Evolutionary conservation across 2,797 vertebrate genomes (phyloP).

Genomic region (Hypotaenidia philippensis): DNA sequence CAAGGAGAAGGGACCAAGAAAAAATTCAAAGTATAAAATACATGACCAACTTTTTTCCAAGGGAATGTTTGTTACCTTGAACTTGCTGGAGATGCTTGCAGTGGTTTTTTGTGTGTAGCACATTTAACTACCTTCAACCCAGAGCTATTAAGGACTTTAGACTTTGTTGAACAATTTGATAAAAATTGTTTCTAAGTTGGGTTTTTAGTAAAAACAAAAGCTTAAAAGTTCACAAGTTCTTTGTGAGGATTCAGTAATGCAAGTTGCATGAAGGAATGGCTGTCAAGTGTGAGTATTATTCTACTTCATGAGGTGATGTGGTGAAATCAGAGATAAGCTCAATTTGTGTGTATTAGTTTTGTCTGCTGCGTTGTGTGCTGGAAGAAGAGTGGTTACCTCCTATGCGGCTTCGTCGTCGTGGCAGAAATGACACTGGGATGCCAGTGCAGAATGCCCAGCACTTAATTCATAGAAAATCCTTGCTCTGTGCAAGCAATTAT

Average conservation of each 20-base stretch:
- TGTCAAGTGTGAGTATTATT: not conserved
- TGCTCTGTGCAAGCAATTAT: not conserved
- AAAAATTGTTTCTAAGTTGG: not conserved
- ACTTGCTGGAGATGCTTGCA: not conserved
- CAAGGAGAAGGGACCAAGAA: not conserved
- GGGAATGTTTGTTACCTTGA: not conserved
- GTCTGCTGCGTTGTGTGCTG: not conserved
- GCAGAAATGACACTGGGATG: not conserved
- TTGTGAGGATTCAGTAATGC: not conserved
- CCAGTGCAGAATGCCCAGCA: accelerated
- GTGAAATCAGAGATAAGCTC: not conserved
- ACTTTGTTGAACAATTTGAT: not conserved
- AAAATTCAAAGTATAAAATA: not conserved
- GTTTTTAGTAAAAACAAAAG: not conserved
- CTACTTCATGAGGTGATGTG: not conserved
- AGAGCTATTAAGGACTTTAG: not conserved
- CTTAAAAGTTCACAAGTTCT: not conserved
- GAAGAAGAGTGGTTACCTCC: not conserved
- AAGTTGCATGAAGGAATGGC: not conserved
- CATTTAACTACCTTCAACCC: not conserved
- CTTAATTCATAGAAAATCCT: not conserved
- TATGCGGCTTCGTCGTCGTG: not conserved
- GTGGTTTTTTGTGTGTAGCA: not conserved
- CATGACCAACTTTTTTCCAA: no score
- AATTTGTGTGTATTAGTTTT: not conserved